Evolutionary conservation across 2,888 invertebrate species (phyloP).

Genomic region (Nematopogon swammerdamellus): DNA sequence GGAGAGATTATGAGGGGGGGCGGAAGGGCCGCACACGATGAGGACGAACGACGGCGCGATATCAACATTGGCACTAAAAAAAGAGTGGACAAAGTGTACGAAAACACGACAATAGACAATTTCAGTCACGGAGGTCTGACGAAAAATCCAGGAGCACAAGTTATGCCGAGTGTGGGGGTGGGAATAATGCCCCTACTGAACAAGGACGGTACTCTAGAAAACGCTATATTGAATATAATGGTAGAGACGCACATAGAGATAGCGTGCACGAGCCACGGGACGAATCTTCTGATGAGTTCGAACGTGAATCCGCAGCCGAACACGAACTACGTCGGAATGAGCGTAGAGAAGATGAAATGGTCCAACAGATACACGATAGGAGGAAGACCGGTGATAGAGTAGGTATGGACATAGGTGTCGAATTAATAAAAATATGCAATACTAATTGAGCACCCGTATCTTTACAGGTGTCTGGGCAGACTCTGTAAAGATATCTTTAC

Average conservation of each 20-base stretch:
- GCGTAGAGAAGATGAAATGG: no score
- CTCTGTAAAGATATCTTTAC: no score
- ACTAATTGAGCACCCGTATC: no score
- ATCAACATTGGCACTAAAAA: neutral
- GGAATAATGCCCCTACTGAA: conserved; percentile 2
- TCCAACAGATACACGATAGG: no score
- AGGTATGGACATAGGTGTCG: no score
- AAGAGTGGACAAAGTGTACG: neutral
- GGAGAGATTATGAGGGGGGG: neutral
- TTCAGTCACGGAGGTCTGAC: neutral
- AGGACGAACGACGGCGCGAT: neutral
- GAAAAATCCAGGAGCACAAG: neutral
- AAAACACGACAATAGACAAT: neutral
- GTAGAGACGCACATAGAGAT: conserved; percentile 2
- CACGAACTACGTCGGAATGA: no score
- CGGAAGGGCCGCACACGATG: neutral
- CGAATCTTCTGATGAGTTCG: conserved; percentile 2
- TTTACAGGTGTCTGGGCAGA: no score
- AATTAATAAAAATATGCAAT: no score
- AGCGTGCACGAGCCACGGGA: neutral
- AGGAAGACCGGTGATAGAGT: no score
- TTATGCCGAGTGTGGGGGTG: neutral
- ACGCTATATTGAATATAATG: neutral
- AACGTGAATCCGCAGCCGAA: neutral
- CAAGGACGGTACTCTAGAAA: no score